A percentile compares a stretch with the other conserved stretches of the same genome.
Evolutionary conservation across 1,140 invertebrate genomes (phyloP).

Genomic region (Drosophila obscura): DNA sequence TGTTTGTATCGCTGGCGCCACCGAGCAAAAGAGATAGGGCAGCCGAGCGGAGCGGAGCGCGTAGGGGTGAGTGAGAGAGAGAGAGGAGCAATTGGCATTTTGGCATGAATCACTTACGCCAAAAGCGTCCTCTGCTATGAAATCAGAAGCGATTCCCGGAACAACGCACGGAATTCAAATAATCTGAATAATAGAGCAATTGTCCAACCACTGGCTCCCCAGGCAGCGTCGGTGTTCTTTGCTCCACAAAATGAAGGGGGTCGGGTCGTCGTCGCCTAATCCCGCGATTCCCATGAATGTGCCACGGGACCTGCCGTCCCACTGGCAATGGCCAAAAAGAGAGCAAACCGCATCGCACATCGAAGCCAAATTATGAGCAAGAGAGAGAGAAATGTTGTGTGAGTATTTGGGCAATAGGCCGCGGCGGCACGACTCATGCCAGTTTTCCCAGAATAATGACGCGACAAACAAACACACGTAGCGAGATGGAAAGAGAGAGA

Average conservation of each 20-base stretch:
- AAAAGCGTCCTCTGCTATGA: constrained; percentile 66
- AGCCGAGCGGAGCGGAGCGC: too few species aligned
- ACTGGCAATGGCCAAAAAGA: too few species aligned
- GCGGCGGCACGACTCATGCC: constrained; percentile 56
- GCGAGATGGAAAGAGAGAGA: constrained; percentile 2
- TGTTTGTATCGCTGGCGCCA: constrained; percentile 31
- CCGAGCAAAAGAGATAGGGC: not conserved
- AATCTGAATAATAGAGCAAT: constrained; percentile 60
- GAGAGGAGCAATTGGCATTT: constrained; percentile 15
- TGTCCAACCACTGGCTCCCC: constrained; percentile 10
- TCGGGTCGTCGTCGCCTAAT: too few species aligned
- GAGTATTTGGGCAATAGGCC: too few species aligned
- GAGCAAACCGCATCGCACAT: too few species aligned
- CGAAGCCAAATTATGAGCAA: constrained; percentile 19
- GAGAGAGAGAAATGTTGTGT: not conserved
- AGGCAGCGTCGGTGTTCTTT: constrained; percentile 8
- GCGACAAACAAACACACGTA: constrained; percentile 25
- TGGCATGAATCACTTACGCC: constrained; percentile 65
- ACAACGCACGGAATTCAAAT: constrained; percentile 54
- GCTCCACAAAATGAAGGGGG: constrained; percentile 10
- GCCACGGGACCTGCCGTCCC: too few species aligned
- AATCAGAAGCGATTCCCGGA: constrained; percentile 71
- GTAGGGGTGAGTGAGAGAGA: not conserved
- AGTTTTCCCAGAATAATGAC: constrained; percentile 76
- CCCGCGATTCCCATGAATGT: too few species aligned